Base-by-base conservation (phyloP, 2,113 vertebrate species). In the Muntiacus reevesi region DNA sequence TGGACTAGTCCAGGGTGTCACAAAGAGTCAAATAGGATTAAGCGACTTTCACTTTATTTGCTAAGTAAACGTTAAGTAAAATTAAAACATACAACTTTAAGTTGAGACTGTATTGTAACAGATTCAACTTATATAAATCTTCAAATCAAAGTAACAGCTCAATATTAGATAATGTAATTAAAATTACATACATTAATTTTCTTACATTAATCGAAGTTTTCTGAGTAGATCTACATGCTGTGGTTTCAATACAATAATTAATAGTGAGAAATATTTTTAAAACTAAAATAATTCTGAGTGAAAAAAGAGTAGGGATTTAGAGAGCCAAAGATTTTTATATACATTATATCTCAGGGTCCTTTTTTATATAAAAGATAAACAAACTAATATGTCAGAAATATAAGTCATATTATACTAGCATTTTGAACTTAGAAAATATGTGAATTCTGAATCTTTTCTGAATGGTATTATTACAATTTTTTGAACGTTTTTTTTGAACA, bases 121-220 rank as follows among this genome's bases (percentile, higher is more conserved):
- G 43, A 96, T 13, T 87, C 78, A 89, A 95, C 94, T 95, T 67
- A 92, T 27, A 89, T 43, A 94, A 96, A 78, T 64, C 36, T 92
- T 94, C 45, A 96, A 43, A 82, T 52, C 40, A 92, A 93, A 45
- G 50, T 62, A 83, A 64, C 2, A 87, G 25, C 50, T 84, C 59
- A 76, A 71, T 55, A 85, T 67, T 85, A 88, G 7, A 91, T 16
- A 91, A 96, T 45, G 2, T 78, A 60, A 93, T 74, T 74, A 54
- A 84, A 95, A 87, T 64, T 28, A 81, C 13, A 2, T 93, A 71
- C 47, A 50, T 50, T 50, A 14, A 50, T 81, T n/a, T 95, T 62
- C 64, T 60, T 86, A 27, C 13, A 84, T 50, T 85, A 76, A 79
- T 17, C 47, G 1, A 79, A 74, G 36, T 64, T 62, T 94, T 92